These are phyloP conservation scores for Caenorhabditis tropicalis DNA, from an alignment of 1,140 invertebrate species.

Conservation along the genomic window DNA sequence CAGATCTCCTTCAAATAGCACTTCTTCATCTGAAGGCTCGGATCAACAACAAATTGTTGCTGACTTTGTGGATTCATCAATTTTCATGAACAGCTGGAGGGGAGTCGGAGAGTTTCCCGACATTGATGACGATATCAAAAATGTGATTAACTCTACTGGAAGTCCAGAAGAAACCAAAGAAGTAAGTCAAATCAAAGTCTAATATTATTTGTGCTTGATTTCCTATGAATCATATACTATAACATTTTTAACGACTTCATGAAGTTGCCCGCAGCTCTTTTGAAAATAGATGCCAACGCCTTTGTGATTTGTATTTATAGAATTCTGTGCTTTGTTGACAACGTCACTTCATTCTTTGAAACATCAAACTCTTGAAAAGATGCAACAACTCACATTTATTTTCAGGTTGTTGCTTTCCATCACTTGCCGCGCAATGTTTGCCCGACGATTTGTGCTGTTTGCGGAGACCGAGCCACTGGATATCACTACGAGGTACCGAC, in stretches of 20 bases:
- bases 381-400: conserved; percentile 18
- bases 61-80: neutral
- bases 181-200: neutral
- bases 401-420: conserved; percentile 45
- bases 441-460: conserved; percentile 47
- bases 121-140: conserved; percentile 6
- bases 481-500: conserved; percentile 50
- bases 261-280: neutral
- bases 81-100: neutral
- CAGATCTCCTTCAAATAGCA: conserved; percentile 3
- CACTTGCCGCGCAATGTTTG: conserved; percentile 46
- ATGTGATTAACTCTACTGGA: neutral
- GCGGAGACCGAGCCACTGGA: conserved; percentile 50
- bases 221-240: neutral
- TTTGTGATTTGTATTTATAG: neutral
- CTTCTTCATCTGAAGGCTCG: conserved; percentile 19
- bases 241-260: neutral
- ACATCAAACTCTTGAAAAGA: neutral
- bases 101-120: conserved; percentile 16
- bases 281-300: neutral
- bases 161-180: neutral
- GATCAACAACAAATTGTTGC: conserved; percentile 1
- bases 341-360: neutral
- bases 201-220: neutral
- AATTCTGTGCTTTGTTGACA: neutral